A percentile compares a stretch with the other conserved stretches of the same genome.
Conservation (phyloP, 1,140 invertebrate genomes). For the Paraescarpia echinospica region DNA sequence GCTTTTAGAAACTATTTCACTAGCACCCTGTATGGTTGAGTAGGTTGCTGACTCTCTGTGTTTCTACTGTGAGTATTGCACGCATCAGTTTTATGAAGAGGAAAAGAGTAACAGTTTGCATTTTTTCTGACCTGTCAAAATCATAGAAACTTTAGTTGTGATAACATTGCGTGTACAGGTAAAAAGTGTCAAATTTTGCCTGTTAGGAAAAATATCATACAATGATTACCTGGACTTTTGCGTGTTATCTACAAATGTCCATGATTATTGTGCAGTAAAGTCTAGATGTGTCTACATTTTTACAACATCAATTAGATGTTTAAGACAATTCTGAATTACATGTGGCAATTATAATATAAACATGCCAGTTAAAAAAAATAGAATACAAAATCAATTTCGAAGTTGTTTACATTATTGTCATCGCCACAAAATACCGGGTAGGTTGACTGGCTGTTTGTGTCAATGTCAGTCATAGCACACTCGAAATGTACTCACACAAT, state of each 20-base stretch:
- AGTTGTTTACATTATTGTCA: no score
- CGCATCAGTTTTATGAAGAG: background rate
- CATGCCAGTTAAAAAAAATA: no score
- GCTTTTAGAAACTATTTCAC: background rate
- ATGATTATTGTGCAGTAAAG: background rate
- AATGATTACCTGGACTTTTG: background rate
- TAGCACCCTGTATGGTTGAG: background rate
- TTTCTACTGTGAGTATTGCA: background rate
- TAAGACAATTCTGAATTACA: no score
- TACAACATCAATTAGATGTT: no score
- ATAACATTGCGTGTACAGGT: background rate
- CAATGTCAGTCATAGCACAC: no score
- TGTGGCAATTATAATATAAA: no score
- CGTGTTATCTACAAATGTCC: background rate
- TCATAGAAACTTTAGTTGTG: background rate
- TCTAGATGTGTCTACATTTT: no score
- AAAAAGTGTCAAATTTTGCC: background rate
- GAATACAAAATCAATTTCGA: no score
- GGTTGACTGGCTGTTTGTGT: no score
- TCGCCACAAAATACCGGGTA: no score
- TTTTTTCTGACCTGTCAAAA: background rate
- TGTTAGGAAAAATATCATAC: background rate
- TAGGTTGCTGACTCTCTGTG: background rate
- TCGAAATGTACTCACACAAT: no score
- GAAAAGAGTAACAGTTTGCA: background rate